Percentiles rank a stretch among this genome's conserved stretches.
Conservation (phyloP, 2,797 vertebrate species). For the Microchirus variegatus region DNA sequence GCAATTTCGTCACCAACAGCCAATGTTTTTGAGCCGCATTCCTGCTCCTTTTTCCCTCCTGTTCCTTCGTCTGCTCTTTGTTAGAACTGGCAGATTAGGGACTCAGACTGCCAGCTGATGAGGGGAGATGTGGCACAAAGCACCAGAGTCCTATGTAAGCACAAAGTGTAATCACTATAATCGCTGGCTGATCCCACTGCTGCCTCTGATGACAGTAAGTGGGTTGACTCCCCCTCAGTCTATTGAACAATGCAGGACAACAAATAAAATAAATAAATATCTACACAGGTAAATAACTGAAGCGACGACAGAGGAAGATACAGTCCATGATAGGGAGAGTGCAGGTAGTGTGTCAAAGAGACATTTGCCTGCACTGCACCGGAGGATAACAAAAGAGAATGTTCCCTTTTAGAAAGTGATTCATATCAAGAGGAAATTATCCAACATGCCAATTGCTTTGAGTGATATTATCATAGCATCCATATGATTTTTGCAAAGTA, state of each 20-base stretch:
- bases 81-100: conserved; percentile 68
- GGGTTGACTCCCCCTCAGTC: conserved; percentile 34
- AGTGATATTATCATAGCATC: conserved; percentile 44
- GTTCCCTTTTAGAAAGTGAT: conserved; percentile 46
- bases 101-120: conserved; percentile 72
- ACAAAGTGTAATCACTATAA: conserved; percentile 77
- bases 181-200: conserved; percentile 70
- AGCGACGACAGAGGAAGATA: neutral
- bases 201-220: conserved; percentile 59
- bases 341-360: conserved; percentile 37
- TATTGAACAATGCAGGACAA: conserved; percentile 37
- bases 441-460: conserved; percentile 24
- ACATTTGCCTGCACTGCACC: conserved; percentile 30
- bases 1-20: conserved; percentile 28
- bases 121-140: conserved; percentile 71
- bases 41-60: conserved; percentile 26
- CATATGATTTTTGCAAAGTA: conserved; percentile 32
- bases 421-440: conserved; percentile 39
- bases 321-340: conserved; percentile 2
- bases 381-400: conserved; percentile 43
- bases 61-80: conserved; percentile 65
- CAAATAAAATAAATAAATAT: conserved; percentile 7
- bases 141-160: conserved; percentile 70
- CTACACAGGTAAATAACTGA: conserved; percentile 1
- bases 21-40: conserved; percentile 12